Conservation (phyloP, 2,797 vertebrate species). For the Amblyraja radiata region DNA sequence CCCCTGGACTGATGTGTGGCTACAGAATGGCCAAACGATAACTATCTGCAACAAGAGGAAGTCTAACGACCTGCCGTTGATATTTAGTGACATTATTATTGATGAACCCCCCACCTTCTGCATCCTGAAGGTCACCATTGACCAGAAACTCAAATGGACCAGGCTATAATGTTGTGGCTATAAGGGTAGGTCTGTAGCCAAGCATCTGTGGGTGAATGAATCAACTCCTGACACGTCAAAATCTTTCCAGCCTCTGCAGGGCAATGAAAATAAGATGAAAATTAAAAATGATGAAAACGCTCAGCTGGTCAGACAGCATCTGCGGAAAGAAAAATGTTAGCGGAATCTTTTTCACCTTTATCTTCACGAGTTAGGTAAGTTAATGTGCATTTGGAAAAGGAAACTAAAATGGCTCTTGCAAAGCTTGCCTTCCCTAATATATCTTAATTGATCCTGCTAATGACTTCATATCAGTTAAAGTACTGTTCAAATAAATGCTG, state of each 20-base stretch:
- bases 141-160: neutral
- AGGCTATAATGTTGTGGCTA: neutral
- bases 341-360: too few species aligned
- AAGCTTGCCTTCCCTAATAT: too few species aligned
- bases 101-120: neutral
- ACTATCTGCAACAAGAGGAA: neutral
- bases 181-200: neutral
- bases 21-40: neutral
- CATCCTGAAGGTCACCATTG: neutral
- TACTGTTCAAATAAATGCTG: too few species aligned
- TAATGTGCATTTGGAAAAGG: too few species aligned
- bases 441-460: too few species aligned
- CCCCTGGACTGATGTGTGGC: neutral
- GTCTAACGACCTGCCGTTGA: neutral
- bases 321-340: too few species aligned
- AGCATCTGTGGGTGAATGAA: neutral
- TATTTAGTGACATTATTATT: neutral
- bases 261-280: too few species aligned
- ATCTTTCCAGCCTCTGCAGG: neutral
- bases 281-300: too few species aligned
- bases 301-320: too few species aligned
- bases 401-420: too few species aligned
- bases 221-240: neutral
- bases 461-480: too few species aligned
- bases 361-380: too few species aligned